Conservation (phyloP, 2,797 vertebrate genomes). For the Clamator glandarius region DNA sequence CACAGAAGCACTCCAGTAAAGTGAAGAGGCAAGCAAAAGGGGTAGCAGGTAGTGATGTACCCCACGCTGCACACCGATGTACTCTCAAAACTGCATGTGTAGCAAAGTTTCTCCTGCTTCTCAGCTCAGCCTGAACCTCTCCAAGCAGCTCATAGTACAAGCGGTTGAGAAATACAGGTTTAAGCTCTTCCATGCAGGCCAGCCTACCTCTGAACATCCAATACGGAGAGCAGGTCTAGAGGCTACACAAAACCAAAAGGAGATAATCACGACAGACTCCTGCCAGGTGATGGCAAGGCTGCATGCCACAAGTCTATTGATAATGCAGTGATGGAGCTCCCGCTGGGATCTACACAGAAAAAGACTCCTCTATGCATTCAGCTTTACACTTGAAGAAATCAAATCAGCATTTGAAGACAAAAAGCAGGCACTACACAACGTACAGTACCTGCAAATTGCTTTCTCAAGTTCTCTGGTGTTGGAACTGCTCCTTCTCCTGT, state of each 20-base stretch:
- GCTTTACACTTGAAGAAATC: not conserved
- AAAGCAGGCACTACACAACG: not conserved
- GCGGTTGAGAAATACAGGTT: not conserved
- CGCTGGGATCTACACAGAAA: fast-evolving
- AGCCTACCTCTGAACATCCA: not conserved
- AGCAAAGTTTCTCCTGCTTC: not conserved
- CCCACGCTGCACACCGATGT: not conserved
- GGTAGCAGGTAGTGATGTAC: fast-evolving
- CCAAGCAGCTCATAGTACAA: fast-evolving
- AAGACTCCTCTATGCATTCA: not conserved
- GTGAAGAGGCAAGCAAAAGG: not conserved
- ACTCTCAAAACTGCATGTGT: fast-evolving
- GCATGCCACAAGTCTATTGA: fast-evolving
- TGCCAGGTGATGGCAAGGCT: not conserved
- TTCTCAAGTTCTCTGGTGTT: not conserved
- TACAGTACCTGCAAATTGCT: not conserved
- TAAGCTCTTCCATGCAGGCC: not conserved
- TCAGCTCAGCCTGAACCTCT: not conserved
- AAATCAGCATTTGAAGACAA: not conserved
- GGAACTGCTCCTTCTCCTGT: not conserved
- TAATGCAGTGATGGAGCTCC: not conserved
- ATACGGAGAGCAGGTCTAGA: too few relatives aligned
- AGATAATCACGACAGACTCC: not conserved
- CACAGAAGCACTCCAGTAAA: not conserved
- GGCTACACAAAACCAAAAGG: fast-evolving